Evolutionary conservation across 2,888 invertebrate genomes (phyloP).

Genomic region (Lasioglossum calceatum): DNA sequence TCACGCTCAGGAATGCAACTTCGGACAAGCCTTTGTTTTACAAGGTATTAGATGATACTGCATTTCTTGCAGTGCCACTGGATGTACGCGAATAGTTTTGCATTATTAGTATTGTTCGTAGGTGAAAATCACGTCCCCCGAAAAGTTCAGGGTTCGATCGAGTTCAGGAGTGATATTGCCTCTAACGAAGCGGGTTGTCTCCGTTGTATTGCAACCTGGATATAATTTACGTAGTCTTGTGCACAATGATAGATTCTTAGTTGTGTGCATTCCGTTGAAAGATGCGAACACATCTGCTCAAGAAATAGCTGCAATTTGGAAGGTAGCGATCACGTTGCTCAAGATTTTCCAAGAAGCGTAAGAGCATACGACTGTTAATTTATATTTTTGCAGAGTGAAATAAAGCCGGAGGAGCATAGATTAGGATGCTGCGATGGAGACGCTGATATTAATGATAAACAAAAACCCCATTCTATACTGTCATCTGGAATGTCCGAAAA

Average conservation of each 20-base stretch:
- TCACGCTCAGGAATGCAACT: slow-evolving; percentile 88
- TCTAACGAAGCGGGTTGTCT: slow-evolving; percentile 88
- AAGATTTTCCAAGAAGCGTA: background rate
- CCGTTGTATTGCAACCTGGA: slow-evolving; percentile 91
- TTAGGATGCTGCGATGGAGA: slow-evolving; percentile 88
- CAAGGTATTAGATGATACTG: slow-evolving; percentile 86
- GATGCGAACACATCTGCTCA: slow-evolving; percentile 86
- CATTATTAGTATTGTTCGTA: slow-evolving; percentile 81
- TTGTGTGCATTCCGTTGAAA: slow-evolving; percentile 91
- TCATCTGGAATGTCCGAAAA: slow-evolving; percentile 67
- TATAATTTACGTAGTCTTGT: slow-evolving; percentile 88
- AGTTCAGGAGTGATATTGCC: slow-evolving; percentile 91
- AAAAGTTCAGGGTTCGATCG: slow-evolving; percentile 96
- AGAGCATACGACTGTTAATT: background rate
- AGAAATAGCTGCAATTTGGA: slow-evolving; percentile 91
- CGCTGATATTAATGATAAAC: slow-evolving; percentile 73
- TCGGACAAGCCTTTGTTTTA: slow-evolving; percentile 88
- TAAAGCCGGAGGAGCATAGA: slow-evolving; percentile 87
- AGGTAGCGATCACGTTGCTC: slow-evolving; percentile 82
- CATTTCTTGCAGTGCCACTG: slow-evolving; percentile 4
- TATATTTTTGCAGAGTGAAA: slow-evolving; percentile 51
- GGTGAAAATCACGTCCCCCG: slow-evolving; percentile 98
- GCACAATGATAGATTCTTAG: slow-evolving; percentile 93
- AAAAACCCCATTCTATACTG: slow-evolving; percentile 71
- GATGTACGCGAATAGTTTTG: slow-evolving; percentile 9